Conservation (phyloP, 2,113 vertebrate species). For the Maccullochella peelii region DNA sequence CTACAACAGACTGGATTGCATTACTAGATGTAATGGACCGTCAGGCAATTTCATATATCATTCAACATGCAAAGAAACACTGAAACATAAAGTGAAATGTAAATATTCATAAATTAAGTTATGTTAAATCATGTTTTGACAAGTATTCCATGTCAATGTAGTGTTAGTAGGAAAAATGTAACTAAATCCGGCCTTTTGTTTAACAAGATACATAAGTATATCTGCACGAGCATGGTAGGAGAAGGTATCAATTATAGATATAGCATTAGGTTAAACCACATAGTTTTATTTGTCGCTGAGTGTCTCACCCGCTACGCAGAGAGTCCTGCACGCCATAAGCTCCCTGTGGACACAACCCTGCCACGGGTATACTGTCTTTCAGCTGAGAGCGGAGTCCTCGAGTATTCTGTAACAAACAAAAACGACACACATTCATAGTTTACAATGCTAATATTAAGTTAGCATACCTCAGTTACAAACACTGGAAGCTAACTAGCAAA, state of each 20-base stretch:
- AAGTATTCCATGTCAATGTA: neutral
- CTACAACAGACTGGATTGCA: neutral
- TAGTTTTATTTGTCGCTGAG: neutral
- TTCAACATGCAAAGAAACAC: neutral
- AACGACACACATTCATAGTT: neutral
- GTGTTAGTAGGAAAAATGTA: too few relatives aligned
- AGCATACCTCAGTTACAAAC: neutral
- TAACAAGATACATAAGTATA: neutral
- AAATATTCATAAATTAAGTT: neutral
- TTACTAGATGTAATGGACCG: too few relatives aligned
- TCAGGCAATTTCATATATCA: too few relatives aligned
- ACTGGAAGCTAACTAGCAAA: neutral
- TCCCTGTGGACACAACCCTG: constrained; percentile 88
- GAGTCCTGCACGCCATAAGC: constrained; percentile 90
- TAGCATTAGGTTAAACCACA: neutral
- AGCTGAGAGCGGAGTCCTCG: constrained; percentile 89
- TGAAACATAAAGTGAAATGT: neutral
- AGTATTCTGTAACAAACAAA: constrained; percentile 84
- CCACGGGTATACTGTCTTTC: constrained; percentile 90
- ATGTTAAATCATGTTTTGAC: neutral
- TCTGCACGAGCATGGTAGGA: neutral
- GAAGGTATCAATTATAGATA: neutral
- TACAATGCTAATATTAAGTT: neutral
- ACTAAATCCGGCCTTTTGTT: neutral
- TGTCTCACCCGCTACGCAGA: constrained; percentile 88